Conservation (phyloP, 2,113 vertebrate genomes). For the Calyptomena viridis region DNA sequence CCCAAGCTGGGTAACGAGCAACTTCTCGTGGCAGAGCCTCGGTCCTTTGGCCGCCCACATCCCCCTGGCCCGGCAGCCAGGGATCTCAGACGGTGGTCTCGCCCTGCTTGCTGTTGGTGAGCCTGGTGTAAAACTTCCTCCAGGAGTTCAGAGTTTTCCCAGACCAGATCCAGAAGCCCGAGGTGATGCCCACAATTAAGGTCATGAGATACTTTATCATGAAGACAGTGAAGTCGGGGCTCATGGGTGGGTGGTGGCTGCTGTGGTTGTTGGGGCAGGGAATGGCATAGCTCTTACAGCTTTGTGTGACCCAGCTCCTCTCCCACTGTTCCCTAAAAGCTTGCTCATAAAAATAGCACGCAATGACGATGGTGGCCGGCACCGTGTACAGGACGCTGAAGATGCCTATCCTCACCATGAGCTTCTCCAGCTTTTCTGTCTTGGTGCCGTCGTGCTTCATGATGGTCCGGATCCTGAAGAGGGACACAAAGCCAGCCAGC, state of each 20-base stretch:
- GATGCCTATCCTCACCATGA: slow-evolving; percentile 95
- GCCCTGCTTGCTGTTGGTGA: slow-evolving; percentile 91
- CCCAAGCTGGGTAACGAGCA: background rate
- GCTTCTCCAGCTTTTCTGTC: slow-evolving; percentile 95
- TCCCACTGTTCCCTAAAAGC: slow-evolving; percentile 98
- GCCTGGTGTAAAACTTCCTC: slow-evolving; percentile 96
- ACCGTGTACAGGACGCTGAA: slow-evolving; percentile 96
- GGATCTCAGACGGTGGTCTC: slow-evolving; percentile 89
- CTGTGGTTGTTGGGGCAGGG: slow-evolving; percentile 81
- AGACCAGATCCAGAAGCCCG: slow-evolving; percentile 98
- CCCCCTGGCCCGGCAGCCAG: background rate
- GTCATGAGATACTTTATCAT: slow-evolving; percentile 99
- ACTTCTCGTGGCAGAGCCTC: background rate
- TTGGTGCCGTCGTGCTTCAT: slow-evolving; percentile 98
- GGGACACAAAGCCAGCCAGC: slow-evolving; percentile 92
- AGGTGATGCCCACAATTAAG: slow-evolving; percentile 96
- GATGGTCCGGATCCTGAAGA: slow-evolving; percentile 95
- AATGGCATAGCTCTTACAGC: slow-evolving; percentile 91
- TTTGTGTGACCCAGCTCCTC: slow-evolving; percentile 89
- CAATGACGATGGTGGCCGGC: slow-evolving; percentile 95
- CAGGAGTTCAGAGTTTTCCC: slow-evolving; percentile 96
- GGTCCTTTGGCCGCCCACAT: background rate
- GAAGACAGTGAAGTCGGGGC: slow-evolving; percentile 95
- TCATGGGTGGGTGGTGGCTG: slow-evolving; percentile 84
- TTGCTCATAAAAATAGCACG: slow-evolving; percentile 97